Evolutionary conservation across 2,888 invertebrate species (phyloP).

Genomic region (Lucinisca nassula): DNA sequence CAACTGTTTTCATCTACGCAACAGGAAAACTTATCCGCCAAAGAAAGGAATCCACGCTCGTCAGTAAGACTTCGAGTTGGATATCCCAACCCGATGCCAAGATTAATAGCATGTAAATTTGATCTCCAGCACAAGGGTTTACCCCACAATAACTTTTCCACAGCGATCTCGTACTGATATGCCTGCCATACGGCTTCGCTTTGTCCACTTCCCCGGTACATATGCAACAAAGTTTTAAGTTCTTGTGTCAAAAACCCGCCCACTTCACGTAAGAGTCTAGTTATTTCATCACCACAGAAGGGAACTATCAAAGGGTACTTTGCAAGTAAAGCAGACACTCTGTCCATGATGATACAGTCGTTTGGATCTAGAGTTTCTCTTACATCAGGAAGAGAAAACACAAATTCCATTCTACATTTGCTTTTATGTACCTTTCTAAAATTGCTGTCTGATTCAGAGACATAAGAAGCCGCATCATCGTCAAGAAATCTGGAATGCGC

Average conservation of each 20-base stretch:
- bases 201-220: background rate
- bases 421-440: background rate
- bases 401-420: constrained; percentile 21
- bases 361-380: background rate
- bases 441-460: constrained; percentile 19
- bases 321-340: background rate
- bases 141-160: constrained; percentile 43
- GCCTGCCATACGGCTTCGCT: constrained; percentile 31
- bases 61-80: constrained; percentile 25
- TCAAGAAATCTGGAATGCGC: background rate
- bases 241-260: constrained; percentile 4
- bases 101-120: constrained; percentile 19
- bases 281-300: background rate
- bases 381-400: background rate
- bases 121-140: constrained; percentile 17
- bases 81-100: constrained; percentile 22
- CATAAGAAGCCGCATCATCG: background rate
- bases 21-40: too few species aligned
- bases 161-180: constrained; percentile 26
- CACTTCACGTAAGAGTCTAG: background rate
- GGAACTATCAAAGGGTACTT: constrained; percentile 22
- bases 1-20: constrained; percentile 24
- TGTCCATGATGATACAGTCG: background rate
- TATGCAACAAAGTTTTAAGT: background rate
- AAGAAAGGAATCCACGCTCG: constrained; percentile 20